Evolutionary conservation across 1,140 invertebrate species (phyloP).

Genomic region (Eubasilissa regina): DNA sequence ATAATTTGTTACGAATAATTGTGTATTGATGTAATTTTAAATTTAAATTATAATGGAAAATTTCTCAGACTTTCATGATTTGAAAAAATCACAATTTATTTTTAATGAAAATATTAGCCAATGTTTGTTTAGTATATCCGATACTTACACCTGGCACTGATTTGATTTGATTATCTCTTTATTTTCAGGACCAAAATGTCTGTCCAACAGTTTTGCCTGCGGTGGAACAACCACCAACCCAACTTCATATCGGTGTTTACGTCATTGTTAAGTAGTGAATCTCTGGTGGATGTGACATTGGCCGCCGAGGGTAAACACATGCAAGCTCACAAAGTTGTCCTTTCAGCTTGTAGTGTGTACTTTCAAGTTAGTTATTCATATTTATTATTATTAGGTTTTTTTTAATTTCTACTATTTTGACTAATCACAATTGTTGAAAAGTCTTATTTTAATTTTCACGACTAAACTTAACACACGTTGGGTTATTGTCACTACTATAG

Average conservation of each 20-base stretch:
- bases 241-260: slow-evolving; percentile 92
- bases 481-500: too few species aligned
- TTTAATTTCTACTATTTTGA: slow-evolving; percentile 22
- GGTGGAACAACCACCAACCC: slow-evolving; percentile 92
- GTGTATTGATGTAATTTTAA: too few species aligned
- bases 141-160: too few species aligned
- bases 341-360: slow-evolving; percentile 90
- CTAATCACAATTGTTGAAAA: too few species aligned
- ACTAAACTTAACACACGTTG: too few species aligned
- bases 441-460: too few species aligned
- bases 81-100: too few species aligned
- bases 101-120: too few species aligned
- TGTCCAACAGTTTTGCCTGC: slow-evolving; percentile 88
- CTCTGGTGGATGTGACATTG: slow-evolving; percentile 90
- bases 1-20: too few species aligned
- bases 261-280: slow-evolving; percentile 83
- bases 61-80: too few species aligned
- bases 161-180: slow-evolving; percentile 22
- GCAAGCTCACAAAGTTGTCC: slow-evolving; percentile 88
- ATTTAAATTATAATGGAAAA: too few species aligned
- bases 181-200: slow-evolving; percentile 72
- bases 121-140: too few species aligned
- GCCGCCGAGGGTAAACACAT: slow-evolving; percentile 88
- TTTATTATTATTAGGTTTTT: not conserved
- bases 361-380: slow-evolving; percentile 78